Evolutionary conservation across 2,888 invertebrate species (phyloP), one percentile per base, ranked within the genome.

Genomic region (Zhuqinia jingwanae): DNA sequence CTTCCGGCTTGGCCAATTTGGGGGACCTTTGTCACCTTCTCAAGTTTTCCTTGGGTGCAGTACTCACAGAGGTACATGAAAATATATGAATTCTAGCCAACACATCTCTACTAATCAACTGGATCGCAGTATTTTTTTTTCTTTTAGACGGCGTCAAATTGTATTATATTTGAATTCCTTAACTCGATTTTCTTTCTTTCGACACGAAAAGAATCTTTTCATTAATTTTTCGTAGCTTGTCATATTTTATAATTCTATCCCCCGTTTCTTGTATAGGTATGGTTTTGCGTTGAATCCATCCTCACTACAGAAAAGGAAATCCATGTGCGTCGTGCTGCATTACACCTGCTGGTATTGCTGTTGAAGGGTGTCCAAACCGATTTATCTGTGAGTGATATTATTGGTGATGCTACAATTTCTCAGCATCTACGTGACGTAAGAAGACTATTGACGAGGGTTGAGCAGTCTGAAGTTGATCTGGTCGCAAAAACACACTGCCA

Each of bases 1-100:
- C 97, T 17, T 97, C 97, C 1, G 95, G 96, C 91, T 93, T 97
- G 79, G 96, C 97, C 0, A 97, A 96, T 92, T 93, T 97, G 60
- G 97, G 96, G 0, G 96, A 97, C 93, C 93, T 97, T 17, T 96
- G 96, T 90, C 93, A 95, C 89, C 94, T 96, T 2, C 92, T 97
- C 60, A 94, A 95, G 79, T 97, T 95, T 91, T 95, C 95, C 91
- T 93, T 97, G 5, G 96, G 96, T 36, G 93, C 94, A 85, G 94
- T 95, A 85, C 93, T 96, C 81, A 94, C 95, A 89, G 97, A 97
- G 94, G 96, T 96, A 2, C 45, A 27, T 47, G 8, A n/a, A n/a
- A n/a, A n/a, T n/a, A n/a, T n/a, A n/a, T n/a, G n/a, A n/a, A n/a
- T n/a, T n/a, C n/a, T n/a, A n/a, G n/a, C n/a, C n/a, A n/a, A n/a